These are phyloP conservation scores for Apostichopus japonicus DNA, from an alignment of 35 echinoderm and acorn worm genomes.

Conservation along the genomic window DNA sequence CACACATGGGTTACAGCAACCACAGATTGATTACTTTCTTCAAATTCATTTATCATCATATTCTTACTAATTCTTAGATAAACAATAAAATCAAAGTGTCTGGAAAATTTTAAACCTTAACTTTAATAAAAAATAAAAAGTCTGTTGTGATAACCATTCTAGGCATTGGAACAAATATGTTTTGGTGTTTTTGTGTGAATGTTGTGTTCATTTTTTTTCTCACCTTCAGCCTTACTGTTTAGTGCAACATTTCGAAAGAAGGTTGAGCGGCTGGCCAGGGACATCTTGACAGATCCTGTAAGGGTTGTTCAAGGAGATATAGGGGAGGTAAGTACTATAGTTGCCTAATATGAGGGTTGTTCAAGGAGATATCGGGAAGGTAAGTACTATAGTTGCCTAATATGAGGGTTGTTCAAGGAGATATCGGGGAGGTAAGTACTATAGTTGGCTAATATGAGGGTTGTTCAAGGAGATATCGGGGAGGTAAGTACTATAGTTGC, in stretches of 20 bases:
- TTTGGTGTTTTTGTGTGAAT: no score
- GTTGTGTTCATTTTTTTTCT: background rate
- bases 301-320: slow-evolving; percentile 95
- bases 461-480: slow-evolving; percentile 94
- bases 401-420: slow-evolving; percentile 95
- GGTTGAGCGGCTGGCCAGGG: slow-evolving; percentile 90
- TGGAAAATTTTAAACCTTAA: no score
- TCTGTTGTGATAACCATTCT: no score
- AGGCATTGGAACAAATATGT: no score
- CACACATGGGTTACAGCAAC: no score
- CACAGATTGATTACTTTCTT: no score
- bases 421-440: slow-evolving; percentile 87
- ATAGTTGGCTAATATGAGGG: slow-evolving; percentile 49
- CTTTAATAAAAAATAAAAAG: no score
- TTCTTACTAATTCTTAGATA: no score
- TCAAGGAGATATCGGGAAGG: slow-evolving; percentile 82
- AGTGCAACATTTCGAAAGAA: slow-evolving; percentile 98
- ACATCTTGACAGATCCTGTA: slow-evolving; percentile 93
- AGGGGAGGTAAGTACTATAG: slow-evolving; percentile 79
- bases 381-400: slow-evolving; percentile 44
- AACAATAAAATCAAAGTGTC: no score
- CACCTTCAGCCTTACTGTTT: slow-evolving; percentile 74
- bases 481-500: slow-evolving; percentile 69
- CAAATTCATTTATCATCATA: no score
- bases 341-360: background rate